Conservation (phyloP, 2,113 vertebrate species). For the Apaloderma vittatum region DNA sequence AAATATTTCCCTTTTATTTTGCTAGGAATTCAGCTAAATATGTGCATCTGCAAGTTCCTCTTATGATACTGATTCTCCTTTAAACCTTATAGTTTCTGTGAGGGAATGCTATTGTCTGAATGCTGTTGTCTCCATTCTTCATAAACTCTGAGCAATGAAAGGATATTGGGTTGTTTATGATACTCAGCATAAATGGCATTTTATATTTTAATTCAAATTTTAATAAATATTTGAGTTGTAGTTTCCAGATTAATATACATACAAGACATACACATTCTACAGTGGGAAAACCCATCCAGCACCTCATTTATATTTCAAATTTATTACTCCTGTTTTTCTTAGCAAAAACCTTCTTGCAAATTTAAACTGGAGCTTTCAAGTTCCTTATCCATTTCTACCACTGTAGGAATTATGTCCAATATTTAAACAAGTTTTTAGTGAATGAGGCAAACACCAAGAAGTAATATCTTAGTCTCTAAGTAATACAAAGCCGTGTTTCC, state of each 20-base stretch:
- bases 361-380: constrained; percentile 11
- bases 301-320: neutral
- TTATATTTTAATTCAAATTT: neutral
- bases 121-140: neutral
- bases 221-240: neutral
- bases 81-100: neutral
- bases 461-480: neutral
- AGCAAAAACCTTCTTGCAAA: neutral
- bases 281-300: neutral
- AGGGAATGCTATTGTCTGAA: neutral
- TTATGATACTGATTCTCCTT: neutral
- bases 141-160: neutral
- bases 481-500: neutral
- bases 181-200: neutral
- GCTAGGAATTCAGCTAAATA: neutral
- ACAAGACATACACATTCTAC: neutral
- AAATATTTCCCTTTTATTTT: constrained; percentile 14
- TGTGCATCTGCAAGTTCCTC: neutral
- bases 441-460: neutral
- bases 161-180: neutral
- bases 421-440: neutral
- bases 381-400: neutral
- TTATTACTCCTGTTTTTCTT: neutral
- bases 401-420: neutral
- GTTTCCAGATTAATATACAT: neutral